A percentile compares a stretch with the other conserved stretches of the same genome.
Evolutionary conservation across 1,140 invertebrate genomes (phyloP).

Genomic region (Temnothorax nylanderi): DNA sequence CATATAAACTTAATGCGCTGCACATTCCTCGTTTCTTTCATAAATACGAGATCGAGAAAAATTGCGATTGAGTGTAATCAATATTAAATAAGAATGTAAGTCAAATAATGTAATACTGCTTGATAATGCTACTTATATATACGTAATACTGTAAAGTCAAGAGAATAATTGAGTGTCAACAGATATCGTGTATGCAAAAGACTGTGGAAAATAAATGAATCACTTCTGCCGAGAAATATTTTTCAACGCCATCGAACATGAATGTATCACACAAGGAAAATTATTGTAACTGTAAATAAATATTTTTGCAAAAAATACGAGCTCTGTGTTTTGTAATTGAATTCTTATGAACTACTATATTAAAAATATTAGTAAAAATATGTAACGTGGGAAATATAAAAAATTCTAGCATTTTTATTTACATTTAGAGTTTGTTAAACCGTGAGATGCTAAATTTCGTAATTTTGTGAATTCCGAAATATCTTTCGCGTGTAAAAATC

Average conservation of each 20-base stretch:
- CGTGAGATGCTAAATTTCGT: background rate
- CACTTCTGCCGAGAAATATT: slow-evolving; percentile 39
- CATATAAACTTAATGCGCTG: background rate
- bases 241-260: background rate
- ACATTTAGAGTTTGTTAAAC: background rate
- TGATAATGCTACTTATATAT: background rate
- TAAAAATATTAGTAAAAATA: background rate
- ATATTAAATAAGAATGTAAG: background rate
- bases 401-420: background rate
- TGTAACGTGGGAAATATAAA: background rate
- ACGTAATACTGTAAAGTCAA: background rate
- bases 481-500: background rate
- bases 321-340: background rate
- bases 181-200: background rate
- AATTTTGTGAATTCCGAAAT: background rate
- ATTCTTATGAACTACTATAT: background rate
- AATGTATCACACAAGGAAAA: background rate
- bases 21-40: background rate
- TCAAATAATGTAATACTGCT: background rate
- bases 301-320: background rate
- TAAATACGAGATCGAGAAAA: background rate
- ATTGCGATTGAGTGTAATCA: background rate
- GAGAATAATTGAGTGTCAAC: background rate
- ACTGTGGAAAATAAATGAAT: background rate
- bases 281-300: background rate